Conservation (phyloP, 2,888 invertebrate genomes). For the Drosophila merina region DNA sequence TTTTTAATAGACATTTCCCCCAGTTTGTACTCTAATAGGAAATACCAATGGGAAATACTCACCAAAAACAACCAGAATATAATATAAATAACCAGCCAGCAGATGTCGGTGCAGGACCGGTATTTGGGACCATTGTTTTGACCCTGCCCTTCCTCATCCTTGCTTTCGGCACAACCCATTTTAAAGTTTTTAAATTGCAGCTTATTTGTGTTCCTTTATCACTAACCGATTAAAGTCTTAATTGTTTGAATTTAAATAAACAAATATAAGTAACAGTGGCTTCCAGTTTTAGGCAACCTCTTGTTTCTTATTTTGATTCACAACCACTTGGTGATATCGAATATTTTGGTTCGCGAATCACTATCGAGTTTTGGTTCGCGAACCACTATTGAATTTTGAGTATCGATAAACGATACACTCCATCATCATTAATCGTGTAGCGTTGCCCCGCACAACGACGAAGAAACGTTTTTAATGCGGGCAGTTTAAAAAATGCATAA, state of each 20-base stretch:
- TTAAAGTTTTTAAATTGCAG: constrained; percentile 11
- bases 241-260: not conserved
- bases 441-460: too few species aligned
- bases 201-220: constrained; percentile 1
- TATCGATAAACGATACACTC: too few species aligned
- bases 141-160: constrained; percentile 84
- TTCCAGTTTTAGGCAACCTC: constrained; percentile 25
- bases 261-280: constrained; percentile 1
- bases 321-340: constrained; percentile 7
- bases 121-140: constrained; percentile 85
- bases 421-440: too few species aligned
- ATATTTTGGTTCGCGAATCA: too few species aligned
- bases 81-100: constrained; percentile 91
- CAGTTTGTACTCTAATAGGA: not conserved
- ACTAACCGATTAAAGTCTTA: not conserved
- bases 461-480: too few species aligned
- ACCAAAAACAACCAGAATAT: constrained; percentile 94
- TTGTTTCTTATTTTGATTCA: constrained; percentile 38
- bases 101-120: constrained; percentile 92
- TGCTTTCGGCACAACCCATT: constrained; percentile 89
- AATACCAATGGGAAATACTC: constrained; percentile 62
- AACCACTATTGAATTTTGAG: too few species aligned
- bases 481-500: too few species aligned
- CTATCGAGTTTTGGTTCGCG: too few species aligned
- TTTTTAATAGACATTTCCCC: constrained; percentile 7